These are phyloP conservation scores for Sinhomidia bicolor DNA, from an alignment of 2,888 invertebrate genomes.

Conservation along the genomic window DNA sequence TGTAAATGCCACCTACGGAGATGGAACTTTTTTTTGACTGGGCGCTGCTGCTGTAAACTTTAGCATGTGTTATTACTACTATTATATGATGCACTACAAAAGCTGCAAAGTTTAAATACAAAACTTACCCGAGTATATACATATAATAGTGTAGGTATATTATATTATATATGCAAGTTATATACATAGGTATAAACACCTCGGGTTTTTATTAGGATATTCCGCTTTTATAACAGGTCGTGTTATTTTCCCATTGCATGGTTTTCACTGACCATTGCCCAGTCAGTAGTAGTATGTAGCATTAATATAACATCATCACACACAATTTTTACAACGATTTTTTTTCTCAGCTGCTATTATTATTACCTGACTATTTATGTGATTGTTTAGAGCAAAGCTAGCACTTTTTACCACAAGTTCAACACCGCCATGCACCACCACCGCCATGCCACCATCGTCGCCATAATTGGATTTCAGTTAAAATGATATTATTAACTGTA, in stretches of 20 bases:
- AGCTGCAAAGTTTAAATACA: no score
- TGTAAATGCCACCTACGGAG: slow-evolving; percentile 71
- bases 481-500: slow-evolving; percentile 54
- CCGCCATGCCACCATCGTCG: no score
- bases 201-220: background rate
- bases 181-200: no score
- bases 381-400: background rate
- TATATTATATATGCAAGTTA: background rate
- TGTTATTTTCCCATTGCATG: slow-evolving; percentile 63
- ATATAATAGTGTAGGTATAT: background rate
- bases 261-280: slow-evolving; percentile 29
- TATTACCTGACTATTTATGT: background rate
- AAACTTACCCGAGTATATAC: no score
- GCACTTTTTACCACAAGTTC: slow-evolving; percentile 23
- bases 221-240: background rate
- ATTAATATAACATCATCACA: no score
- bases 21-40: slow-evolving; percentile 60
- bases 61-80: no score
- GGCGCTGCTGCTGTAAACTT: slow-evolving; percentile 5
- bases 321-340: background rate
- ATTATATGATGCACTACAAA: background rate
- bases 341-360: background rate
- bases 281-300: no score
- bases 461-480: slow-evolving; percentile 46
- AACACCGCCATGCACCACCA: slow-evolving; percentile 44